Evolutionary conservation across 2,888 invertebrate species (phyloP), one percentile per base, ranked within the genome.

Genomic region (Hanleya hanleyi): DNA sequence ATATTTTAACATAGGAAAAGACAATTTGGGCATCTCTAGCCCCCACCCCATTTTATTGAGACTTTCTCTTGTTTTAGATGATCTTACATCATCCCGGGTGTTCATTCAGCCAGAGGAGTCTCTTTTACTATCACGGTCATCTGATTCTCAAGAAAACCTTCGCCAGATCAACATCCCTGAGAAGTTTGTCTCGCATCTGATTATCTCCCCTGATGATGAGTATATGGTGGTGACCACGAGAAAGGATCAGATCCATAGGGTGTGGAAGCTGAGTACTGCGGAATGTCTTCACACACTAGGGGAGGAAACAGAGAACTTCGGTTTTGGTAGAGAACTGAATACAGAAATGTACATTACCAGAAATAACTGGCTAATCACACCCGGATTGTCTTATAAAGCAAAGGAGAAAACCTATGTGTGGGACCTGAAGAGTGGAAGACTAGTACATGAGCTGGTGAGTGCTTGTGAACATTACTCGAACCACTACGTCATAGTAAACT

Each of bases 181-280:
- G n/a, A 26, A 57, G 12, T 32, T 37, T 37, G 69, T 77, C 1
- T 50, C 37, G n/a, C 36, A 62, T 26, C 7, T 81, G 32, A 36
- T 75, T 68, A 77, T 79, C 70, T 81, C 82, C 64, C 78, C 80
- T 76, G 79, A 82, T 70, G 79, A 79, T 32, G 66, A 73, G 32
- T 69, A 57, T 67, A 61, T 79, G 26, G 75, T 79, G 0, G 49
- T 76, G 9, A 68, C 77, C 1, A 64, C 65, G 26, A 4, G 4
- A 29, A 32, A 29, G 29, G 1, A 7, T 26, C 12, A 29, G 29
- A n/a, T n/a, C n/a, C 57, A 57, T 18, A 15, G 15, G 15, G 57
- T 57, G 26, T 57, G 32, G 29, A 32, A 57, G 26, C 22, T 57
- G 22, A 26, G 29, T 1, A 29, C 57, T 29, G 12, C 22, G 26